These are phyloP conservation scores for Charaxes varanes DNA, from an alignment of 1,140 invertebrate genomes.

Conservation along the genomic window DNA sequence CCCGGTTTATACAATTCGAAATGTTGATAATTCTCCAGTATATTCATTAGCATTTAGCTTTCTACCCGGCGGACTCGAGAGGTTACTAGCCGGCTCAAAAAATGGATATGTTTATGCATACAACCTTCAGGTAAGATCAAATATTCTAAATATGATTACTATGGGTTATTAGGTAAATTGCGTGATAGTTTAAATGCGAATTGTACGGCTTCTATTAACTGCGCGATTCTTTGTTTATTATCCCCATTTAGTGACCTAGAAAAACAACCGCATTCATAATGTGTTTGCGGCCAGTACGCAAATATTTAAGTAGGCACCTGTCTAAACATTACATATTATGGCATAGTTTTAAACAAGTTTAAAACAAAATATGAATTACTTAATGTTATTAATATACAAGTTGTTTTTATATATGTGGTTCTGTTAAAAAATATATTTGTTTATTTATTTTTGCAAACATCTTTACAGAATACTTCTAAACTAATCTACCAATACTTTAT, in stretches of 20 bases:
- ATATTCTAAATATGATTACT: slow-evolving; percentile 42
- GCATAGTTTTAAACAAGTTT: too few relatives aligned
- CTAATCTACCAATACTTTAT: too few relatives aligned
- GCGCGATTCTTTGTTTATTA: slow-evolving; percentile 56
- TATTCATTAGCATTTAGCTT: slow-evolving; percentile 80
- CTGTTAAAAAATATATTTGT: background rate
- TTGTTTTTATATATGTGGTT: too few relatives aligned
- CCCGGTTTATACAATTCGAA: slow-evolving; percentile 79
- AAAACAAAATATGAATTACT: too few relatives aligned
- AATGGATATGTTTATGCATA: slow-evolving; percentile 81
- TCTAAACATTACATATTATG: too few relatives aligned
- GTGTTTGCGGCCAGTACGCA: slow-evolving; percentile 9
- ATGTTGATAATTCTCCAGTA: slow-evolving; percentile 79
- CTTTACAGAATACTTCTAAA: too few relatives aligned
- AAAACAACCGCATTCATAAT: slow-evolving; percentile 23
- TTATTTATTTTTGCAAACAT: background rate
- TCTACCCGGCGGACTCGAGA: slow-evolving; percentile 73
- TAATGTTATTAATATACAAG: too few relatives aligned
- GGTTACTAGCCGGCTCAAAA: slow-evolving; percentile 80
- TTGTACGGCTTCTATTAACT: slow-evolving; percentile 26
- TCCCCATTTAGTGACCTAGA: slow-evolving; percentile 54
- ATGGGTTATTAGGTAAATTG: slow-evolving; percentile 17
- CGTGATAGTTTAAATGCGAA: slow-evolving; percentile 21
- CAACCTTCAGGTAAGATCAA: slow-evolving; percentile 79
- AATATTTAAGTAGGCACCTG: slow-evolving; percentile 2